Percentiles rank a stretch among this genome's conserved stretches.
phyloP scores from a whole-genome alignment of 2,797 vertebrate species.

The Kryptopterus vitreolus region DNA sequence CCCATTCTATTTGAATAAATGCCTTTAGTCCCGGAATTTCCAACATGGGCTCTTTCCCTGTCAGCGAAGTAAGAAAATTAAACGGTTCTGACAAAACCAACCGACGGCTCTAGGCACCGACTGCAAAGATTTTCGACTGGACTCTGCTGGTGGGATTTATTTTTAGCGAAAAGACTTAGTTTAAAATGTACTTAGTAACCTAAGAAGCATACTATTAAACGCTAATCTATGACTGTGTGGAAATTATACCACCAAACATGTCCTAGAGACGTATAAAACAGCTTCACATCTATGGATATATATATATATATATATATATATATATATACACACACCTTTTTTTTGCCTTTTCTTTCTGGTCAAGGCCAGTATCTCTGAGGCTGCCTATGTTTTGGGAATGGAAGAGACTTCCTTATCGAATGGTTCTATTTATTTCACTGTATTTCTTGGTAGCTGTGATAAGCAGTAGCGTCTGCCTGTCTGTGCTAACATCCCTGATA shows the following conservation, averaged over 20 bases:
- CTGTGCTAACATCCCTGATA: conserved; percentile 72
- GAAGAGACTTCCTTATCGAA: conserved; percentile 74
- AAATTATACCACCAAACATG: neutral
- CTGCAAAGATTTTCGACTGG: neutral
- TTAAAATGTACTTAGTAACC: neutral
- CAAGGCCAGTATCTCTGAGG: conserved; percentile 73
- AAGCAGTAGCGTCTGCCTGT: conserved; percentile 73
- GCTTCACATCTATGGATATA: conserved; percentile 5
- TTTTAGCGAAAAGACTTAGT: neutral
- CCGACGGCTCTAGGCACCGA: neutral
- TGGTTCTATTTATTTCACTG: conserved; percentile 64
- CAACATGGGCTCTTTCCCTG: neutral
- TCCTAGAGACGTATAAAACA: neutral
- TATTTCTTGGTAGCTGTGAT: conserved; percentile 71
- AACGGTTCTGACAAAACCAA: neutral
- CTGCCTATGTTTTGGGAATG: conserved; percentile 73
- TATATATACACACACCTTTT: too few relatives aligned
- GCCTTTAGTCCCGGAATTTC: neutral
- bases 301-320: too few relatives aligned
- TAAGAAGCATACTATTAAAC: neutral
- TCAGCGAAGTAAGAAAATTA: neutral
- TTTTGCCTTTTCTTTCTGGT: conserved; percentile 61
- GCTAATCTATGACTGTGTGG: neutral
- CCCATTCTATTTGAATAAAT: neutral
- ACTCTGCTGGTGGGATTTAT: neutral